Base-by-base conservation (phyloP, 1,140 invertebrate species). In the Asbolus verrucosus region DNA sequence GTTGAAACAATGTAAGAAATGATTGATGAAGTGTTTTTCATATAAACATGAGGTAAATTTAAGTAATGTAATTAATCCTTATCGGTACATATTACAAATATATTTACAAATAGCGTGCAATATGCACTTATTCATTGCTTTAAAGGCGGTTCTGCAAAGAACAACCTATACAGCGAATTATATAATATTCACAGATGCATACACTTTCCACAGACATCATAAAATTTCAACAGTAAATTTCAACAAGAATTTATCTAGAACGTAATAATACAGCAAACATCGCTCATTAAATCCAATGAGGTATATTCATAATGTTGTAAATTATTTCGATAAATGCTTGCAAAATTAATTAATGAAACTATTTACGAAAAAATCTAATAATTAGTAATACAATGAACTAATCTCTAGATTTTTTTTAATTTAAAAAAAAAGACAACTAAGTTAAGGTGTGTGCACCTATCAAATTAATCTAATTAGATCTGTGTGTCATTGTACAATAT, bases 211-310 rank as follows among this genome's bases (percentile, higher is more conserved):
- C 30, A 66, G 36, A 66, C 24, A 50, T 36, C n/a, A 70, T 70
- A 70, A 73, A 72, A 70, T 70, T 73, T 73, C 68, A 73, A 73
- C 71, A 73, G 71, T 67, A 70, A 73, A 73, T 69, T 73, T 73
- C 71, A 73, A 73, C 71, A 73, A 73, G 67, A 70, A 72, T 62
- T 72, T 69, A 54, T 72, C 61, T 65, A 72, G 69, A 65, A 69
- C 61, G 54, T 27, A 54, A 54, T 27, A 54, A 8, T 18, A 46
- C 41, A 46, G 41, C 41, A 63, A 67, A 71, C 39, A 54, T 19
- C 39, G 38, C 36, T 61, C 63, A 46, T 50, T n/a, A n/a, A n/a
- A n/a, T n/a, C n/a, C n/a, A n/a, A 36, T 59, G 41, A 54, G 43
- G 69, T 71, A 59, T 69, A 54, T 65, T 31, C 60, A 36, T 9